A percentile compares a stretch with the other conserved stretches of the same genome.
phyloP scores from a whole-genome alignment of 2,888 invertebrate genomes.

The Crepidodera aurea region DNA sequence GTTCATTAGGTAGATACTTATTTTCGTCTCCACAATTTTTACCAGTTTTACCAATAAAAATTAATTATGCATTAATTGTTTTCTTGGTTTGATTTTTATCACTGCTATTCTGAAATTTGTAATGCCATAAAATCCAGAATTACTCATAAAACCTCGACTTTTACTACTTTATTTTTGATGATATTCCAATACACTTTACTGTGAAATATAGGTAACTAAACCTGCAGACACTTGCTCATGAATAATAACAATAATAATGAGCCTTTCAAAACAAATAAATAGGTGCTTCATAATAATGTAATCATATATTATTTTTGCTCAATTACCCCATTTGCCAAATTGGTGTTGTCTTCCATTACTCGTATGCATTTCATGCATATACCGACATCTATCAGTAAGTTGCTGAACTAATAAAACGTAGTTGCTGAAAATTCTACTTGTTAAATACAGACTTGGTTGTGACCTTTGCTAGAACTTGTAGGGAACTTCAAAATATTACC shows the following conservation, averaged over 20 bases:
- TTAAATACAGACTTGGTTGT: not conserved
- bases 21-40: no score
- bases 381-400: not conserved
- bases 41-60: no score
- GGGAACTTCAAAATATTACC: not conserved
- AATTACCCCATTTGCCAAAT: constrained; percentile 35
- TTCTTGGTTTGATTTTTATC: no score
- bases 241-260: constrained; percentile 23
- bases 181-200: not conserved
- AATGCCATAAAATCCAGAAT: no score
- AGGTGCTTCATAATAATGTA: constrained; percentile 32
- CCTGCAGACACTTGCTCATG: constrained; percentile 14
- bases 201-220: constrained; percentile 19
- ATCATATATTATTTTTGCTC: constrained; percentile 34
- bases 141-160: no score
- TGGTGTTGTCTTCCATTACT: constrained; percentile 27
- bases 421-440: no score
- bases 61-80: no score
- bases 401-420: not conserved
- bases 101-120: no score
- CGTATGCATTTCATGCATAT: not conserved
- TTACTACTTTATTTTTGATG: no score
- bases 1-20: no score
- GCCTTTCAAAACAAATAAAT: constrained; percentile 31
- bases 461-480: not conserved